Base-by-base conservation (phyloP, 2,888 invertebrate species). In the Xylota segnis region DNA sequence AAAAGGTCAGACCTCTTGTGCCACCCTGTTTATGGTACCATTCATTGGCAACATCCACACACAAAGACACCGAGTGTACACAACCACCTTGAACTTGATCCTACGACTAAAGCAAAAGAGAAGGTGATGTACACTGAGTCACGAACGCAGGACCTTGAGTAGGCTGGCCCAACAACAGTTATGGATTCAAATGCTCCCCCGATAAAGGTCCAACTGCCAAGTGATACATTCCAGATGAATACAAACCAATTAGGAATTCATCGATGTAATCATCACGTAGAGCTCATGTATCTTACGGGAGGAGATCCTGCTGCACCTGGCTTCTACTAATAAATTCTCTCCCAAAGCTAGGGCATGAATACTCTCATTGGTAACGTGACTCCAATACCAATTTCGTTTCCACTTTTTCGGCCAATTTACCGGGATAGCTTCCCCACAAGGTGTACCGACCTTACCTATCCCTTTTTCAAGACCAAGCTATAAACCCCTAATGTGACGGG, bases 401-500 rank as follows among this genome's bases (percentile, higher is more conserved):
- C 65, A 58, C 47, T 79, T 23, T 75, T 43, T 14, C 23, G 63
- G 59, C 34, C 58, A 70, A 84, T 54, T 71, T 84, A n/a, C 37
- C n/a, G 7, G 4, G 18, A 50, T 14, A n/a, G 59, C 27, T 56
- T 45, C 34, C 7, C n/a, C 43, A 59, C 23, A 63, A 45, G 68
- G 78, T 78, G 56, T 66, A 78, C 68, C 47, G 83, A 74, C 78
- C 74, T 47, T 58, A 61, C 34, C 2, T 59, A n/a, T 47, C 68
- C 9, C 63, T 23, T 37, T 29, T 66, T 43, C 45, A 32, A 70
- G 10, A 5, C 58, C 37, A 52, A 32, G 29, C 27, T 58, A 40
- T n/a, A 10, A 34, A 50, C 58, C 79, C 59, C 54, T 47, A 45
- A 66, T 50, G 45, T n/a, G 72, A 47, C 50, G 23, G 72, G 77